Percentiles rank a stretch among this genome's conserved stretches.
Evolutionary conservation across 2,113 vertebrate genomes (phyloP).

Genomic region (Poeciliopsis prolifica): DNA sequence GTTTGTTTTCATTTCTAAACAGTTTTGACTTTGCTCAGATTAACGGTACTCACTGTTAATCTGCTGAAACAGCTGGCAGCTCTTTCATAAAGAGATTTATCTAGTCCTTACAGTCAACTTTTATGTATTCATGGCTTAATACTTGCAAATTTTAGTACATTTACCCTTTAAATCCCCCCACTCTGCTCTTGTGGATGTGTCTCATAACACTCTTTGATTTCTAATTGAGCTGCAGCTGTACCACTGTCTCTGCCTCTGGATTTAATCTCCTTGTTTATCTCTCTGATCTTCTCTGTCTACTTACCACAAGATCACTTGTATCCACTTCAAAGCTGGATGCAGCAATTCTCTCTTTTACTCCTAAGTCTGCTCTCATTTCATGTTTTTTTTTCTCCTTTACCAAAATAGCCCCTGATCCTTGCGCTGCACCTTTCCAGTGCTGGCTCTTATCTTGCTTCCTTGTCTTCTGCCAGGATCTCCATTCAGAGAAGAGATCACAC

Average conservation of each 20-base stretch:
- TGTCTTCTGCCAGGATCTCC: constrained; percentile 83
- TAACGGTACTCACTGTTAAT: not conserved
- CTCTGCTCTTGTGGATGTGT: constrained; percentile 5
- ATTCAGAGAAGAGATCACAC: constrained; percentile 90
- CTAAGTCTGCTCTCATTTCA: constrained; percentile 2
- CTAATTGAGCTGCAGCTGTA: constrained; percentile 43
- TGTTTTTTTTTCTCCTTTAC: not conserved
- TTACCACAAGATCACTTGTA: constrained; percentile 51
- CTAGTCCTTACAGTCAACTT: not conserved
- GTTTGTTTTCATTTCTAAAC: not conserved
- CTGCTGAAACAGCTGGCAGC: not conserved
- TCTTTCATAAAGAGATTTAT: not conserved
- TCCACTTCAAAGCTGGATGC: constrained; percentile 35
- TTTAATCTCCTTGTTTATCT: constrained; percentile 68
- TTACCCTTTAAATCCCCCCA: constrained; percentile 15
- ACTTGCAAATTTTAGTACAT: constrained; percentile 1
- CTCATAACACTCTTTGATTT: constrained; percentile 27
- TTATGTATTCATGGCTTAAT: not conserved
- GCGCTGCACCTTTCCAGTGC: constrained; percentile 5
- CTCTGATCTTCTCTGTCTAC: constrained; percentile 65
- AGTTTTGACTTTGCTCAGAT: not conserved
- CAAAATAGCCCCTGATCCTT: constrained; percentile 23
- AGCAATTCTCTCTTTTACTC: constrained; percentile 4
- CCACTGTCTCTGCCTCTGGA: constrained; percentile 38
- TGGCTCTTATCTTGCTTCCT: constrained; percentile 39